Evolutionary conservation across 2,113 vertebrate genomes (phyloP), one percentile per base, ranked within the genome.

Genomic region (Melanostigma gelatinosum): DNA sequence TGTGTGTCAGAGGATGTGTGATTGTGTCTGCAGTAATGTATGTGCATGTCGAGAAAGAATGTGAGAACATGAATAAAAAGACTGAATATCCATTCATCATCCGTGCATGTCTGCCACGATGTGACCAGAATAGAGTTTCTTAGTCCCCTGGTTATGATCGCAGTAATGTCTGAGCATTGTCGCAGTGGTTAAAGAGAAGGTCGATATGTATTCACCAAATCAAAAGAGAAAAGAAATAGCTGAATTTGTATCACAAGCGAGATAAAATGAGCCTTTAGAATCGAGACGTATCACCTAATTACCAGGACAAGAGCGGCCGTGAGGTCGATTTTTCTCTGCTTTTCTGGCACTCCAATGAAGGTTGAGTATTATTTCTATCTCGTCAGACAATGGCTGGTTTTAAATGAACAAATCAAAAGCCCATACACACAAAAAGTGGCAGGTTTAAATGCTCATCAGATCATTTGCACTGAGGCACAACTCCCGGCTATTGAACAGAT

Each of bases 11-110:
- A 24, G 24, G 24, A 24, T 24, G 24, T 24, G 24, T 18, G 76
- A 8, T 16, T 8, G 8, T 55, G 50, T 58, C 44, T 42, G 29
- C 44, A 34, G 61, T 8, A 16, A 70, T 44, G 50, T 44, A 50
- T 54, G 8, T 48, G 8, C 27, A 54, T 36, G 79, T 16, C 36
- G 36, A 52, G 18, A 48, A 6, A 32, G n/a, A 29, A 50, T 22
- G 34, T 32, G 50, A 68, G 38, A 68, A 40, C 24, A n/a, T 22
- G 40, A 54, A 46, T 55, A 71, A 70, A 72, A 40, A 24, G 54
- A 73, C 12, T 54, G 61, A 48, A 13, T 62, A 62, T 72, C 36
- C 46, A 75, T 87, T 80, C 80, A 69, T 4, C 48, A 70, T 72
- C 50, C 38, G 73, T 88, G 77, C 80, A 75, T 20, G 15, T 68